Evolutionary conservation across 2,797 vertebrate genomes (phyloP), one percentile per base, ranked within the genome.

Genomic region (Myotis myotis): DNA sequence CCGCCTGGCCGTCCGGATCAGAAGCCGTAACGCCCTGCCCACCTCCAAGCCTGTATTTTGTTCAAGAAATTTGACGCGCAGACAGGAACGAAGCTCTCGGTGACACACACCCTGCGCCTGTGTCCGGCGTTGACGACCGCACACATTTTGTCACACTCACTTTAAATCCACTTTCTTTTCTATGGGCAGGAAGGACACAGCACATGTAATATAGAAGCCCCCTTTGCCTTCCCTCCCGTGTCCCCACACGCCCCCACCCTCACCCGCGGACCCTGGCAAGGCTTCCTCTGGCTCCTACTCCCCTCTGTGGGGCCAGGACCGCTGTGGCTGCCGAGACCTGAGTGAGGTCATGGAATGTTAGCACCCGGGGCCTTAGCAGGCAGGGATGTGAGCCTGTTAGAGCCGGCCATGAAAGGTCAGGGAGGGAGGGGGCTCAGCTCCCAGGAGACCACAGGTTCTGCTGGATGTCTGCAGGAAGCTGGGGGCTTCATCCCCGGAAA

Each of bases 71-170:
- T 72, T 76, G 36, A 71, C 87, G 41, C 11, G 19, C 57, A 79
- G 96, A 62, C 94, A 87, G 23, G 47, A 22, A 68, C 80, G 47
- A 36, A 44, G 80, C 81, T 96, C 28, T 47, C 44, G 60, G 81
- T 13, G 55, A 49, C 55, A 62, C 85, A 92, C 22, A 64, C 38
- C 55, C 44, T 70, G 13, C n/a, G 25, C 71, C 12, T 2, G 62
- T 11, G 89, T 17, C 79, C 75, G 72, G 91, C 7, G 2, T 44
- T 23, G 36, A 81, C 30, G 3, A 51, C 25, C 3, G 57, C 16
- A 71, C 74, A 12, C 81, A 19, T 53, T 75, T 75, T 15, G 44
- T 81, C 78, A 76, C 1, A 19, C 25, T 82, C n/a, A 28, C 49
- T 95, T 55, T 74, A 16, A 51, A 72, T n/a, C 66, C 22, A 12